Evolutionary conservation across 2,113 vertebrate species (phyloP), one percentile per base, ranked within the genome.

Genomic region (Scophthalmus maximus): DNA sequence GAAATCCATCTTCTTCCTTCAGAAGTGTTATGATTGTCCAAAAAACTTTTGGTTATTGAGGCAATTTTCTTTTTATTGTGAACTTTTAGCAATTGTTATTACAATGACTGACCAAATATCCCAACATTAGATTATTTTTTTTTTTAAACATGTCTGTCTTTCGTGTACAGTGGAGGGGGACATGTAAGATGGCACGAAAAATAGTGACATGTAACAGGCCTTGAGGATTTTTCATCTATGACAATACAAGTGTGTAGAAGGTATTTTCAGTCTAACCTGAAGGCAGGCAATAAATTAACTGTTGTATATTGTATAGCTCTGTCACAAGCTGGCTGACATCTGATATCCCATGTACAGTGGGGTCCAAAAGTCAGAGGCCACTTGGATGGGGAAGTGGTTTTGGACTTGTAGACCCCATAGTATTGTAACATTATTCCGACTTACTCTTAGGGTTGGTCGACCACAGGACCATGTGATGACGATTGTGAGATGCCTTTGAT

Each of bases 61-160:
- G 26, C 18, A 34, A 5, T 70, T 71, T 79, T 22, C 12, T 71
- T 72, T 67, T 70, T 67, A 10, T 51, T n/a, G 27, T 61, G 73
- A 53, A 61, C 17, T 32, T 70, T 64, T 60, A 73, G 55, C 49
- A 60, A 27, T 58, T 69, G 30, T 73, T 68, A 68, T 70, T 70
- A 61, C 51, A 44, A 6, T 68, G 46, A 81, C 69, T 80, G 68
- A 84, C 68, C 74, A 84, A 79, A 80, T 58, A 36, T 73, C 20
- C 20, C 61, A 49, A 10, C 18, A 46, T 18, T n/a, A 0, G 17
- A 42, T 1, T 30, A 2, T 66, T 67, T 47, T 8, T 18, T 42
- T 57, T 73, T 76, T 79, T 59, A 22, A 34, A 34, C 20, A 50
- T 68, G 36, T 67, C 63, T 71, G 40, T 52, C 38, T 46, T 52